Evolutionary conservation across 2,113 vertebrate species (phyloP).

Genomic region (Tyto alba): DNA sequence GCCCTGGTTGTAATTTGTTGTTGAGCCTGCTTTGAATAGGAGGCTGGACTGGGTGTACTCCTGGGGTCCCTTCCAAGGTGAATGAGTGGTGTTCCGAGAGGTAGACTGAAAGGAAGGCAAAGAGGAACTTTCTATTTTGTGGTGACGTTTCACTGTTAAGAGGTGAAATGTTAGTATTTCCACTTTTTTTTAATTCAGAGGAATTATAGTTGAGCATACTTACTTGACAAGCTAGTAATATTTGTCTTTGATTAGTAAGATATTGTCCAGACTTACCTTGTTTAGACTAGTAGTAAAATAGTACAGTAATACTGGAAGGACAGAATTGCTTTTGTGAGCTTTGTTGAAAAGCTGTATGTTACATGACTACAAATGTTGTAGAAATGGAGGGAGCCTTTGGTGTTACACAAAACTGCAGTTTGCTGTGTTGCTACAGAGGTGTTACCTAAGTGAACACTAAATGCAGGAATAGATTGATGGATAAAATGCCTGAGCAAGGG

Average conservation of each 20-base stretch:
- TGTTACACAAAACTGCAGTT: neutral
- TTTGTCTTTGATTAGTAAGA: neutral
- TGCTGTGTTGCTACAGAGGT: neutral
- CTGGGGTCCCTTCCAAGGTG: neutral
- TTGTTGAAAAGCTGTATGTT: neutral
- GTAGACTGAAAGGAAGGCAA: neutral
- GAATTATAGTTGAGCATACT: neutral
- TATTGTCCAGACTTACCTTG: neutral
- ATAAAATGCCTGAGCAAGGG: neutral
- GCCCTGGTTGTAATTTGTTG: accelerated
- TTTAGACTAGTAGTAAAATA: neutral
- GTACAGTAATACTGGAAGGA: neutral
- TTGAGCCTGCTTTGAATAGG: neutral
- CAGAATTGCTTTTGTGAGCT: neutral
- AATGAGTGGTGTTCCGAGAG: neutral
- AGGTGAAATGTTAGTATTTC: neutral
- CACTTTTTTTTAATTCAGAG: neutral
- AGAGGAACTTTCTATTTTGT: neutral
- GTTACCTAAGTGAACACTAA: neutral
- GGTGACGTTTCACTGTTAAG: neutral
- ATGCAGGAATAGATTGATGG: neutral
- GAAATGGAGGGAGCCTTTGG: neutral
- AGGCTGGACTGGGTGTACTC: neutral
- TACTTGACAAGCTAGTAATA: neutral
- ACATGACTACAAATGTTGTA: neutral